Base-by-base conservation (phyloP, 2,888 invertebrate species). In the Cylindroiulus punctatus region DNA sequence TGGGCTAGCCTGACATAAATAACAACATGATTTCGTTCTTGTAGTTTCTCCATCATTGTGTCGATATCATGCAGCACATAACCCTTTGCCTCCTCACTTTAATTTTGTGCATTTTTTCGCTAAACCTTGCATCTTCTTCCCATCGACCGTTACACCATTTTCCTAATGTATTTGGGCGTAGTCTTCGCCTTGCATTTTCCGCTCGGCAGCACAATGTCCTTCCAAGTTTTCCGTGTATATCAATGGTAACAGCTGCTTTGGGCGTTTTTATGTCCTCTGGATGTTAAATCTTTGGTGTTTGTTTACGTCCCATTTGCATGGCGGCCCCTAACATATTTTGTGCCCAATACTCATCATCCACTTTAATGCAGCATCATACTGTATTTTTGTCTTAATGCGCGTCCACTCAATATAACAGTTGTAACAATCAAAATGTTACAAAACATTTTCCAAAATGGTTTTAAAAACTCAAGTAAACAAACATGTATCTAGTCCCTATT, bases 281-380 rank as follows among this genome's bases (percentile, higher is more conserved):
- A 26, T 65, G 65, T 14, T 65, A 26, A 65, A 65, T 65, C 65
- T 65, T 65, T 26, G 65, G 65, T 65, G 65, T 65, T 65, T 65
- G 65, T 26, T 65, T n/a, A 65, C 26, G 26, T 12, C 26, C 26
- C 26, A 65, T 26, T 65, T 65, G 22, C 65, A 65, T 65, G 26
- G 26, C 26, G 65, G 12, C 65, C 65, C 26, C 65, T 26, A 26
- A 12, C 26, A 1, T 12, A 65, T 65, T 65, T 65, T 65, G 65
- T 4, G n/a, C 1, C 26, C n/a, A 26, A 26, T 26, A 26, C 26
- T 65, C 26, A 44, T 44, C 44, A 44, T 44, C 44, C 44, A 1
- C 44, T 44, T 44, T 10, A 3, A 44, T 44, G 36, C n/a, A n/a
- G n/a, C n/a, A n/a, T n/a, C n/a, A n/a, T n/a, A n/a, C n/a, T n/a